Percentiles rank a stretch among this genome's conserved stretches.
phyloP scores from a whole-genome alignment of 2,888 invertebrate genomes.

The Beris morrisii region DNA sequence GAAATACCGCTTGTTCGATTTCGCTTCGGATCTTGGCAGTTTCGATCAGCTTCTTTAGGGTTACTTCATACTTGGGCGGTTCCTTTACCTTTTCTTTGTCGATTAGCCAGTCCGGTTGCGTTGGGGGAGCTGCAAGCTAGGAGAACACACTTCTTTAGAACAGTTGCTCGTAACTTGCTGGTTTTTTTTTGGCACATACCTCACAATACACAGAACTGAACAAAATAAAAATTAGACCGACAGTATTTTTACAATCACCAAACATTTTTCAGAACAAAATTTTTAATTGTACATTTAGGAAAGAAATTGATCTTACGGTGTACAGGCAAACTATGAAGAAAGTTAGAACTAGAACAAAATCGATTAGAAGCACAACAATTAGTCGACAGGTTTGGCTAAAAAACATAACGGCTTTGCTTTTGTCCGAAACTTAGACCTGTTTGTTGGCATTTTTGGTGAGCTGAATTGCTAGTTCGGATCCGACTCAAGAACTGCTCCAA shows the following conservation, averaged over 20 bases:
- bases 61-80: conserved; percentile 45
- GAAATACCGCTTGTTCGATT: conserved; percentile 43
- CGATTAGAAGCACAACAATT: neutral
- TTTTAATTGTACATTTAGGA: neutral
- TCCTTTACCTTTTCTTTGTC: conserved; percentile 28
- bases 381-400: neutral
- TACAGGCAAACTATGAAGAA: conserved; percentile 19
- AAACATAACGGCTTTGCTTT: neutral
- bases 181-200: neutral
- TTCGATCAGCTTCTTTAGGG: conserved; percentile 42
- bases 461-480: no score
- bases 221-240: conserved; percentile 4
- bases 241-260: conserved; percentile 7
- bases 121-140: neutral
- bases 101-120: conserved; percentile 49
- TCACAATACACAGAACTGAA: conserved; percentile 1
- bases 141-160: no score
- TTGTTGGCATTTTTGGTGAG: no score
- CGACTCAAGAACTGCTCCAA: no score
- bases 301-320: conserved; percentile 12
- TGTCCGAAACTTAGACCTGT: no score
- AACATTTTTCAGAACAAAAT: neutral
- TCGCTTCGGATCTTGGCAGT: conserved; percentile 47
- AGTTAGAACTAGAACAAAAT: conserved; percentile 14
- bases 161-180: neutral